These are phyloP conservation scores for Neoascia interrupta DNA, from an alignment of 2,888 invertebrate genomes.

Conservation along the genomic window DNA sequence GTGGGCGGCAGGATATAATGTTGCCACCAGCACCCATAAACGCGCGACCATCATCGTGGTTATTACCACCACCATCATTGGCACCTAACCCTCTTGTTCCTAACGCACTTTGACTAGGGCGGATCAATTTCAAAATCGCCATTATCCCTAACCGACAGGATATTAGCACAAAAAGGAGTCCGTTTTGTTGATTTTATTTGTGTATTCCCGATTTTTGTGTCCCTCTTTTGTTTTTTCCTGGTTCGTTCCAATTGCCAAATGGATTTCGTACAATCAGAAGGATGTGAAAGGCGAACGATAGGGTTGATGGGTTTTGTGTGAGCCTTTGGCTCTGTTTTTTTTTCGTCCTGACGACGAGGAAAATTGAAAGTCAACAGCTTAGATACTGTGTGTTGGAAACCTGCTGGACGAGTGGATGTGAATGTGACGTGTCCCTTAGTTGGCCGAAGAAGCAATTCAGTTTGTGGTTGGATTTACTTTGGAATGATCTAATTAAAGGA, in stretches of 20 bases:
- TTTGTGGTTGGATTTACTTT: constrained; percentile 7
- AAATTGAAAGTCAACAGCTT: constrained; percentile 7
- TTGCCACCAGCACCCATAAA: constrained; percentile 19
- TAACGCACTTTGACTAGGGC: too few relatives aligned
- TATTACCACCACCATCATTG: constrained; percentile 32
- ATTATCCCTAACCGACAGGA: too few relatives aligned
- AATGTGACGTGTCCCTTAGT: neutral
- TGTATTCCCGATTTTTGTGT: constrained; percentile 16
- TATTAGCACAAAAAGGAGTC: constrained; percentile 34
- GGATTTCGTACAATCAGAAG: constrained; percentile 30
- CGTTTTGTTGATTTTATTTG: constrained; percentile 30
- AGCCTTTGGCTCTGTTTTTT: neutral
- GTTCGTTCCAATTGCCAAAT: constrained; percentile 14
- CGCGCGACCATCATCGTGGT: constrained; percentile 32
- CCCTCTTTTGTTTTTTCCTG: constrained; percentile 7
- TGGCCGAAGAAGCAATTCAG: neutral
- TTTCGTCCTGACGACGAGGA: neutral
- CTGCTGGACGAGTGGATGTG: neutral
- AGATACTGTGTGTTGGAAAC: neutral
- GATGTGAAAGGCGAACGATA: constrained; percentile 8
- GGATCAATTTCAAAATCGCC: too few relatives aligned
- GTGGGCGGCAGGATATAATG: constrained; percentile 15
- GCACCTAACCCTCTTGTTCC: constrained; percentile 31
- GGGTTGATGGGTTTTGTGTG: neutral
- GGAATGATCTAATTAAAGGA: constrained; percentile 21